phyloP scores from a whole-genome alignment of 2,888 invertebrate genomes.

The Agonopterix arenella region DNA sequence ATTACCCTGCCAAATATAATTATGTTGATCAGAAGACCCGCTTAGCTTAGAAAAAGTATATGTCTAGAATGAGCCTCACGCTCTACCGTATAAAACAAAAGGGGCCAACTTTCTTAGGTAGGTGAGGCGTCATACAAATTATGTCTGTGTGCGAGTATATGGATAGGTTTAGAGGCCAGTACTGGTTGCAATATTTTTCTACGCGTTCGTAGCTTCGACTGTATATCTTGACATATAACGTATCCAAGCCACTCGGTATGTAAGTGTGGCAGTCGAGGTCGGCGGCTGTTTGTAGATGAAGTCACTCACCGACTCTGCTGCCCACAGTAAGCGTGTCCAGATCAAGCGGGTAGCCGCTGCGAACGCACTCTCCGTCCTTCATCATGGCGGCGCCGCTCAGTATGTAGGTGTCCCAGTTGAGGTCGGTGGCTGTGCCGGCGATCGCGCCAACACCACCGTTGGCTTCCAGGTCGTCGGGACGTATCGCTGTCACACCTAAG shows the following conservation, averaged over 20 bases:
- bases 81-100: too few species aligned
- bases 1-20: too few species aligned
- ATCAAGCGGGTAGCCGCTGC: slow-evolving; percentile 90
- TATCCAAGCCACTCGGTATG: slow-evolving; percentile 92
- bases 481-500: slow-evolving; percentile 89
- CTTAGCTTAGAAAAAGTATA: too few species aligned
- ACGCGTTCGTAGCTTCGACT: too few species aligned
- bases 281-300: slow-evolving; percentile 81
- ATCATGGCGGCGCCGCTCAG: slow-evolving; percentile 94
- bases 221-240: too few species aligned
- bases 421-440: slow-evolving; percentile 92
- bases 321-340: slow-evolving; percentile 88
- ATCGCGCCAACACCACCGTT: slow-evolving; percentile 46
- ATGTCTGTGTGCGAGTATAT: too few species aligned
- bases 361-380: slow-evolving; percentile 91
- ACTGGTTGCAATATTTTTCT: too few species aligned
- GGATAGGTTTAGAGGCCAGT: too few species aligned
- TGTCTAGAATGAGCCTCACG: too few species aligned
- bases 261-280: slow-evolving; percentile 94
- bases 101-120: too few species aligned
- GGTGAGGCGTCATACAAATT: too few species aligned
- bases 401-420: slow-evolving; percentile 94
- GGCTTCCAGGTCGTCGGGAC: slow-evolving; percentile 89
- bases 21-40: too few species aligned
- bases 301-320: slow-evolving; percentile 82